Conservation (phyloP, 2,797 vertebrate species). For the Periophthalmus magnuspinnatus region DNA sequence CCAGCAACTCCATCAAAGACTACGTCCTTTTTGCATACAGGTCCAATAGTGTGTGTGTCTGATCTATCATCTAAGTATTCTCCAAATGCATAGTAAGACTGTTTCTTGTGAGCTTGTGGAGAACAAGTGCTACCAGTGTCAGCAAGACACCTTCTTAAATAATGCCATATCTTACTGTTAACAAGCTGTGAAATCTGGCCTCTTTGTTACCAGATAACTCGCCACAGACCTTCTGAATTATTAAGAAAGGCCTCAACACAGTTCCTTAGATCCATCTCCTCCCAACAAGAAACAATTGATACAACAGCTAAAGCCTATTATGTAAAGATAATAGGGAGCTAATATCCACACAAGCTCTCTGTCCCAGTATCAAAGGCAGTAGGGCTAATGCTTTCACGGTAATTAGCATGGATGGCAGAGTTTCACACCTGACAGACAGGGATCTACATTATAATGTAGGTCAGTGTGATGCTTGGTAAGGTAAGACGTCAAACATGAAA, state of each 20-base stretch:
- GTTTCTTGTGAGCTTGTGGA: not conserved
- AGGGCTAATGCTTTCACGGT: slow-evolving; percentile 18
- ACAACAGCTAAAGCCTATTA: slow-evolving; percentile 8
- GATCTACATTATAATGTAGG: slow-evolving; percentile 24
- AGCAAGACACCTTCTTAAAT: slow-evolving; percentile 20
- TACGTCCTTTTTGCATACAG: slow-evolving; percentile 70
- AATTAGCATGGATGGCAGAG: slow-evolving; percentile 31
- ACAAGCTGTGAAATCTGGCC: slow-evolving; percentile 51
- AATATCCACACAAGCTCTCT: slow-evolving; percentile 3
- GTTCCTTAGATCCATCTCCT: slow-evolving; percentile 13
- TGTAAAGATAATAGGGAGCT: slow-evolving; percentile 1
- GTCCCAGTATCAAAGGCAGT: slow-evolving; percentile 16
- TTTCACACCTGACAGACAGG: slow-evolving; percentile 30
- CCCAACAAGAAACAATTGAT: not conserved
- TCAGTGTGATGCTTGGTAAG: slow-evolving; percentile 27
- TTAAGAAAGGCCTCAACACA: slow-evolving; percentile 33
- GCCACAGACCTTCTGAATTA: slow-evolving; percentile 47
- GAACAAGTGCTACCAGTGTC: slow-evolving; percentile 17
- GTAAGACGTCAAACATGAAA: slow-evolving; percentile 17
- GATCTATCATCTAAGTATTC: too few relatives aligned
- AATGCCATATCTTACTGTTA: slow-evolving; percentile 38
- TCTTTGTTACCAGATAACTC: slow-evolving; percentile 32
- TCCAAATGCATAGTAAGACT: too few relatives aligned
- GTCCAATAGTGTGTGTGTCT: slow-evolving; percentile 25
- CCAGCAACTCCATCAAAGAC: slow-evolving; percentile 65